These are phyloP conservation scores for Miltochrista miniata DNA, from an alignment of 2,888 invertebrate genomes.

Conservation along the genomic window DNA sequence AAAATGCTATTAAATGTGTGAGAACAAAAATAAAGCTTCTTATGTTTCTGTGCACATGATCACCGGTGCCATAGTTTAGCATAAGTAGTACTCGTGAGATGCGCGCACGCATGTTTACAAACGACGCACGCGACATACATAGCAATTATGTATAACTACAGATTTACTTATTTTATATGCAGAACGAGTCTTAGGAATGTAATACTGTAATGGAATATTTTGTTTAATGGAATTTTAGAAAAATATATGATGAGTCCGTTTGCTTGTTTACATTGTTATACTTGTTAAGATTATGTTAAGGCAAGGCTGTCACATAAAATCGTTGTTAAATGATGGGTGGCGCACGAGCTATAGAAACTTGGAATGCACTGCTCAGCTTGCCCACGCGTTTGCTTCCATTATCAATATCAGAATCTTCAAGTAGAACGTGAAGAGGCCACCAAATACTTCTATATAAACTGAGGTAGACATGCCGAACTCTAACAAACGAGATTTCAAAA, in stretches of 20 bases:
- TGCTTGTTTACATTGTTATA: neutral
- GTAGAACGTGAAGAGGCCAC: too few species aligned
- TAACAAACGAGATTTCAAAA: too few species aligned
- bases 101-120: slow-evolving; percentile 16
- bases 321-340: too few species aligned
- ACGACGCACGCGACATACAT: slow-evolving; percentile 14
- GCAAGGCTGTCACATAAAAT: too few species aligned
- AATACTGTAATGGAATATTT: slow-evolving; percentile 19
- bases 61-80: slow-evolving; percentile 23
- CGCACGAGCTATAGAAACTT: too few species aligned
- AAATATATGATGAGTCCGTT: neutral
- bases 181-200: neutral
- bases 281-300: too few species aligned
- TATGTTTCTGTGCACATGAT: slow-evolving; percentile 25
- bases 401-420: too few species aligned
- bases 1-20: slow-evolving; percentile 1
- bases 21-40: slow-evolving; percentile 7
- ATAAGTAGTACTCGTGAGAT: slow-evolving; percentile 17
- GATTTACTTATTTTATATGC: slow-evolving; percentile 19
- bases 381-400: too few species aligned
- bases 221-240: neutral
- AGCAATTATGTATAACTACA: slow-evolving; percentile 16
- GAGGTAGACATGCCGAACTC: too few species aligned
- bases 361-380: too few species aligned
- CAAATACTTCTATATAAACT: too few species aligned